A percentile compares a stretch with the other conserved stretches of the same genome.
phyloP scores from a whole-genome alignment of 2,113 vertebrate species.

The Callocephalon fimbriatum region DNA sequence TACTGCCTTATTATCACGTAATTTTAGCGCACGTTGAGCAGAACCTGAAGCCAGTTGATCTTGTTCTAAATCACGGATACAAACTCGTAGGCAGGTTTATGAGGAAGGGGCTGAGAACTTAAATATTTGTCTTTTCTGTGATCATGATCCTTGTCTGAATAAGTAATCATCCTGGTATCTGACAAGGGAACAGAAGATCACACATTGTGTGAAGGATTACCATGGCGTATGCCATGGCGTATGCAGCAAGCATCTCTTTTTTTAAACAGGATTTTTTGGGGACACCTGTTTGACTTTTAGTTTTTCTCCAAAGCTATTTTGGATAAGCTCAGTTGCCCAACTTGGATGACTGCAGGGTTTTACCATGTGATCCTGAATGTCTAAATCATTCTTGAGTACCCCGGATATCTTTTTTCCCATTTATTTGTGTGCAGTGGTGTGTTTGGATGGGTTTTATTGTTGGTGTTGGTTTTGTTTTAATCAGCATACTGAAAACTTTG shows the following conservation, averaged over 20 bases:
- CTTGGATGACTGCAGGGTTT: background rate
- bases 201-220: background rate
- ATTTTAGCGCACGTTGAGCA: constrained; percentile 62
- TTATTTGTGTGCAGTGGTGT: background rate
- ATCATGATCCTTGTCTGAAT: background rate
- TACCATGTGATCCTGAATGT: background rate
- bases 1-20: constrained; percentile 53
- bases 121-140: background rate
- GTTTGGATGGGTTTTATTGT: background rate
- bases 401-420: background rate
- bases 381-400: background rate
- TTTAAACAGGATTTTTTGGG: background rate
- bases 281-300: background rate
- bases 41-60: constrained; percentile 41
- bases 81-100: background rate
- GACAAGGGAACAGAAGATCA: background rate
- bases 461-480: background rate
- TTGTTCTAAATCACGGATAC: background rate
- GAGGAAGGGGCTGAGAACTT: background rate
- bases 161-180: background rate
- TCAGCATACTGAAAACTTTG: background rate
- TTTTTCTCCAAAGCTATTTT: background rate
- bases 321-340: background rate
- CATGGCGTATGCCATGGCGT: background rate
- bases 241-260: background rate